These are phyloP conservation scores for Nomada ruficornis DNA, from an alignment of 2,888 invertebrate genomes.

Conservation along the genomic window DNA sequence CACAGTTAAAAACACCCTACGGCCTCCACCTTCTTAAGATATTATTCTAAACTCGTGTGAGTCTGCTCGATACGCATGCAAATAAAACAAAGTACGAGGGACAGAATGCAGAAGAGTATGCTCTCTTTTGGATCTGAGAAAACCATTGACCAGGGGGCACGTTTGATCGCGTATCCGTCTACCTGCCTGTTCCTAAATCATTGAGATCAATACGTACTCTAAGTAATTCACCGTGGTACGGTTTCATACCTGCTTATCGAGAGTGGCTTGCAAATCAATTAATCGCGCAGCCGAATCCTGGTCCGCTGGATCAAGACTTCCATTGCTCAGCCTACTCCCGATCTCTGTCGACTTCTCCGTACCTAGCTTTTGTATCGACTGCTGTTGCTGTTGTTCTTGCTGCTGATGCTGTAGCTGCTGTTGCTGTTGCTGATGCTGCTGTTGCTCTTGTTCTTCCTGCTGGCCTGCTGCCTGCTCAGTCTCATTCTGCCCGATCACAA, in stretches of 20 bases:
- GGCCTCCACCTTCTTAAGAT: constrained; percentile 10
- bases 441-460: constrained; percentile 77
- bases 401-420: constrained; percentile 70
- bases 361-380: constrained; percentile 77
- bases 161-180: constrained; percentile 27
- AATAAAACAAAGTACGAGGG: not conserved
- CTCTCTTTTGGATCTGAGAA: constrained; percentile 14
- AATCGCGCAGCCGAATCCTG: constrained; percentile 88
- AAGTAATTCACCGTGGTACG: constrained; percentile 30
- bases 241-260: constrained; percentile 92
- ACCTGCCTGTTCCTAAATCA: constrained; percentile 26
- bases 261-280: constrained; percentile 92
- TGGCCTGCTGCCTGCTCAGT: constrained; percentile 80
- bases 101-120: constrained; percentile 3
- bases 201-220: constrained; percentile 36
- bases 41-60: constrained; percentile 1
- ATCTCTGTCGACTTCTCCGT: constrained; percentile 75
- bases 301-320: constrained; percentile 85
- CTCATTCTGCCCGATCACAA: constrained; percentile 82
- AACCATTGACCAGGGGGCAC: not conserved
- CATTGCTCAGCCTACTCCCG: constrained; percentile 82
- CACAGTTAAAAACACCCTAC: not conserved
- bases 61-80: constrained; percentile 37
- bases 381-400: constrained; percentile 69
- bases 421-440: constrained; percentile 81